Evolutionary conservation across 2,797 vertebrate genomes (phyloP).

Genomic region (Prionace glauca): DNA sequence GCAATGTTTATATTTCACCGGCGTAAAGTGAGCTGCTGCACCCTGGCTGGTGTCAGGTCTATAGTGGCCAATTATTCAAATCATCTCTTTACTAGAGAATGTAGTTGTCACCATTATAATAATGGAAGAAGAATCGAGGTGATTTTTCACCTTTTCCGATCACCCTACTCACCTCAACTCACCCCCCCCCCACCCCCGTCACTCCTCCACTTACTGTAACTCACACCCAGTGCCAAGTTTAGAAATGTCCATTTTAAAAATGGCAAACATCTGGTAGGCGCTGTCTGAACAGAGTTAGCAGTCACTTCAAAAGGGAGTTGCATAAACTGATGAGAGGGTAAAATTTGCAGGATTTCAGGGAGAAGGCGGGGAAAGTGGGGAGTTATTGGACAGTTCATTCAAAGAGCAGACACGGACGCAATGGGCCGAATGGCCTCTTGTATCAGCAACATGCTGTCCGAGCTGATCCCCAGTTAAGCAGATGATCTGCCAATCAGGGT

Average conservation of each 20-base stretch:
- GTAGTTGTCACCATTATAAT: not conserved
- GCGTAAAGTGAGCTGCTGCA: not conserved
- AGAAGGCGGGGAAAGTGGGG: not conserved
- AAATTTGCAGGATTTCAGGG: not conserved
- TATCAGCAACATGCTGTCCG: not conserved
- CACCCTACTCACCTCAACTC: too few species aligned
- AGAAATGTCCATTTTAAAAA: not conserved
- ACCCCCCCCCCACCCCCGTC: not conserved
- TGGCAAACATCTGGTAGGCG: not conserved
- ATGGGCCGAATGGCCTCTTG: not conserved
- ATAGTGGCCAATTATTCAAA: not conserved
- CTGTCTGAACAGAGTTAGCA: too few species aligned
- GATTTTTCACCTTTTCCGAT: not conserved
- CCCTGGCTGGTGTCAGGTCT: not conserved
- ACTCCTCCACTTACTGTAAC: not conserved
- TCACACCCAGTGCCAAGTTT: not conserved
- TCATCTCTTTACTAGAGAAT: not conserved
- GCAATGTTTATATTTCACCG: not conserved
- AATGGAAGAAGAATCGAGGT: not conserved
- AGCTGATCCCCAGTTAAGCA: not conserved
- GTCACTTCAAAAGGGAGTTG: not conserved
- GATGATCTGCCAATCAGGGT: not conserved
- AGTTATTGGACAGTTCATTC: not conserved
- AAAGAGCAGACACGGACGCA: not conserved
- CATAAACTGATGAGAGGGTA: not conserved